Evolutionary conservation across 2,888 invertebrate species (phyloP).

Genomic region (Amorpha juglandis): DNA sequence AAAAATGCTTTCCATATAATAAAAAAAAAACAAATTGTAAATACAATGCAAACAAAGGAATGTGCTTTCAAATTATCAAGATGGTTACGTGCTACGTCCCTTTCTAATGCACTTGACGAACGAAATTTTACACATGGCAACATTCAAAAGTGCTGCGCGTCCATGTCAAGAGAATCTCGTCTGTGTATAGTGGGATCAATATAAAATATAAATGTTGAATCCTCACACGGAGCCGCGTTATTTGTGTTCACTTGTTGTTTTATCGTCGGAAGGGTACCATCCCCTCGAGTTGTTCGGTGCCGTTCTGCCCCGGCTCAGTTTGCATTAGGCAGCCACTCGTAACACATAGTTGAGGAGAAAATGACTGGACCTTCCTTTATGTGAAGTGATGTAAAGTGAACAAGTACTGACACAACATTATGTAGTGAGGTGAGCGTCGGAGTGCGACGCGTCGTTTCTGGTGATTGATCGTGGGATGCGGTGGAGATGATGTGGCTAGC

Average conservation of each 20-base stretch:
- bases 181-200: constrained; percentile 77
- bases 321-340: constrained; percentile 41
- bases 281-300: constrained; percentile 32
- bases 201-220: constrained; percentile 75
- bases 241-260: constrained; percentile 47
- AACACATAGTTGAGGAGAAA: constrained; percentile 68
- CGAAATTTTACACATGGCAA: constrained; percentile 52
- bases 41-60: neutral
- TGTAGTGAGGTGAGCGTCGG: constrained; percentile 66
- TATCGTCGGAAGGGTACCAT: constrained; percentile 37
- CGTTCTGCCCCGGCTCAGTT: constrained; percentile 29
- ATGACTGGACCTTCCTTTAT: constrained; percentile 77
- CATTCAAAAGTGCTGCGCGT: constrained; percentile 74
- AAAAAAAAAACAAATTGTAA: too few relatives aligned
- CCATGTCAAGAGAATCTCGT: constrained; percentile 78
- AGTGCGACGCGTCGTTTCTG: constrained; percentile 50
- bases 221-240: constrained; percentile 59
- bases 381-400: constrained; percentile 67
- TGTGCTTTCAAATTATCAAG: neutral
- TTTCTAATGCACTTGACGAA: constrained; percentile 35
- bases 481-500: constrained; percentile 77
- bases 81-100: constrained; percentile 32
- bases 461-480: constrained; percentile 61
- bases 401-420: constrained; percentile 57
- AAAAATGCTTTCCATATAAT: too few relatives aligned